A percentile compares a stretch with the other conserved stretches of the same genome.
Conservation (phyloP, 2,888 invertebrate species). For the Campaea margaritaria region DNA sequence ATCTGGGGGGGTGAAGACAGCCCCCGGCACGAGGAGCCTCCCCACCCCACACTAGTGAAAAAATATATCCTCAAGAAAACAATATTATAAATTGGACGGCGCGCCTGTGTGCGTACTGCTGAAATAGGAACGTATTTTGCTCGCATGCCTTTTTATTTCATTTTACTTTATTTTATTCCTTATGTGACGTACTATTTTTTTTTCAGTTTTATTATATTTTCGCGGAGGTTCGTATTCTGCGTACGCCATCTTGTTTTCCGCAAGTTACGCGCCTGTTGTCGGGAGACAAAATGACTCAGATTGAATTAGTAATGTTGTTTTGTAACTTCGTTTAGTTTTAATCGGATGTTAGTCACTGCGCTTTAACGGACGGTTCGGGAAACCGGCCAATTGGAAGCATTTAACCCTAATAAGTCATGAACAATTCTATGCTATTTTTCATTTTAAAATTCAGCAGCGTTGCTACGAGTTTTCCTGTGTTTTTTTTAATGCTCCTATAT, state of each 20-base stretch:
- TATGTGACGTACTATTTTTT: slow-evolving; percentile 72
- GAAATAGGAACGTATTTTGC: slow-evolving; percentile 67
- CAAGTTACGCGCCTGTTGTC: slow-evolving; percentile 18
- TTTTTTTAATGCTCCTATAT: too few relatives aligned
- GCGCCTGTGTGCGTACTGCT: slow-evolving; percentile 62
- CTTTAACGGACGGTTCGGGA: not conserved
- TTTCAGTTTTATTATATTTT: slow-evolving; percentile 72
- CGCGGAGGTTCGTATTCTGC: slow-evolving; percentile 35
- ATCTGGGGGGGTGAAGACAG: slow-evolving; percentile 62
- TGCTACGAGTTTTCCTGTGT: too few relatives aligned
- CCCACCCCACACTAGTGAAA: slow-evolving; percentile 79
- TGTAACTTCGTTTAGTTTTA: slow-evolving; percentile 2
- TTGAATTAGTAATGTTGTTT: slow-evolving; percentile 10
- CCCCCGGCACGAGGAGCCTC: slow-evolving; percentile 44
- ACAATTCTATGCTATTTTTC: too few relatives aligned
- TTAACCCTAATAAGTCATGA: too few relatives aligned
- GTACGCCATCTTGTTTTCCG: slow-evolving; percentile 33
- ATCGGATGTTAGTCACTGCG: slow-evolving; percentile 11
- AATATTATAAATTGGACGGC: slow-evolving; percentile 84
- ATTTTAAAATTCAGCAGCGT: too few relatives aligned
- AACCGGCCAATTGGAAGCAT: not conserved
- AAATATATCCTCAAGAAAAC: slow-evolving; percentile 85
- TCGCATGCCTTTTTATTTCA: slow-evolving; percentile 75
- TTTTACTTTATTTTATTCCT: slow-evolving; percentile 79
- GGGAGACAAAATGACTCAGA: slow-evolving; percentile 22